Percentiles rank a stretch among this genome's conserved stretches.
These are phyloP conservation scores for Popillia japonica DNA, from an alignment of 1,140 invertebrate species.

Conservation along the genomic window DNA sequence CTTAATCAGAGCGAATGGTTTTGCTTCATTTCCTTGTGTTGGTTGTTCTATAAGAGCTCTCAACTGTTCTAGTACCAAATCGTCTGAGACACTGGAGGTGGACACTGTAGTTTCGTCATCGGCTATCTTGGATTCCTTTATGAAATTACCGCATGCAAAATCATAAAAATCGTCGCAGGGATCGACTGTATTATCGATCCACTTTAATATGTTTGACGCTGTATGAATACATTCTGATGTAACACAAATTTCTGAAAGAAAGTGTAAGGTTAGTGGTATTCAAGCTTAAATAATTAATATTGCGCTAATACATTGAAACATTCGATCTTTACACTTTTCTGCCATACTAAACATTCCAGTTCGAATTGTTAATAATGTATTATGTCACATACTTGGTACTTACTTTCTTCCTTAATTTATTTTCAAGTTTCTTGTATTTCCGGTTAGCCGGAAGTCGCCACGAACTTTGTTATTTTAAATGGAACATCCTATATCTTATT, in stretches of 20 bases:
- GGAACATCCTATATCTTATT: too few relatives aligned
- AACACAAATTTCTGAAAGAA: neutral
- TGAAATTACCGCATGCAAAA: slow-evolving; percentile 81
- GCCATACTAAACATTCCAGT: too few relatives aligned
- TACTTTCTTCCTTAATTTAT: too few relatives aligned
- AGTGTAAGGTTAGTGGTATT: too few relatives aligned
- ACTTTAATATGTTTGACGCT: slow-evolving; percentile 51
- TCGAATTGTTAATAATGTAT: too few relatives aligned
- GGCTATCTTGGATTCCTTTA: slow-evolving; percentile 38
- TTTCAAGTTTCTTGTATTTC: too few relatives aligned
- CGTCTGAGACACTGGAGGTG: neutral
- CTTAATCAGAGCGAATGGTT: neutral
- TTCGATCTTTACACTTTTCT: too few relatives aligned
- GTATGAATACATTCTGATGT: slow-evolving; percentile 12
- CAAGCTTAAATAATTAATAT: too few relatives aligned
- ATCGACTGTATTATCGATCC: slow-evolving; percentile 78
- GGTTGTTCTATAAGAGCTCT: slow-evolving; percentile 35
- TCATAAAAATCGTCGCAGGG: slow-evolving; percentile 92
- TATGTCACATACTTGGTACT: too few relatives aligned
- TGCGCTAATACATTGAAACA: too few relatives aligned
- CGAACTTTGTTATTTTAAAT: too few relatives aligned
- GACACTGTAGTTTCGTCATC: slow-evolving; percentile 13
- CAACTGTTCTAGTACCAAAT: slow-evolving; percentile 17
- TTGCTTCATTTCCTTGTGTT: neutral
- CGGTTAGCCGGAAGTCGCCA: too few relatives aligned